Conservation (phyloP, 2,888 invertebrate genomes). For the Dascillus cervinus region DNA sequence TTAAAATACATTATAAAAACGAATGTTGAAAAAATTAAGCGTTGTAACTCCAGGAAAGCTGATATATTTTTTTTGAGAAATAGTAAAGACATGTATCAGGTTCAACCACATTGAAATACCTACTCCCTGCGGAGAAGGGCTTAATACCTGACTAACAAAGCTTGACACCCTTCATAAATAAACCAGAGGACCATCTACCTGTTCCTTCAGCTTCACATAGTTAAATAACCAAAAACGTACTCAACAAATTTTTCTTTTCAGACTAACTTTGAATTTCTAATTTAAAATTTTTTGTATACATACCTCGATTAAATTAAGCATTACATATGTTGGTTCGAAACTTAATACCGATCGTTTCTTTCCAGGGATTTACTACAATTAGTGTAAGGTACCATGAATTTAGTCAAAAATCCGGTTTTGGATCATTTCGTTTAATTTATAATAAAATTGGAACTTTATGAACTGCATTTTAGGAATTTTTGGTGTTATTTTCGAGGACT, state of each 20-base stretch:
- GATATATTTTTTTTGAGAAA: too few relatives aligned
- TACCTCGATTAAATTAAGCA: too few relatives aligned
- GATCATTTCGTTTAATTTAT: slow-evolving; percentile 15
- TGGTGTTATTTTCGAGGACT: too few relatives aligned
- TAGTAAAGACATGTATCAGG: slow-evolving; percentile 12
- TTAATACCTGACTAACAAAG: slow-evolving; percentile 17
- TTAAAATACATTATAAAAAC: too few relatives aligned
- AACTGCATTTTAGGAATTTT: too few relatives aligned
- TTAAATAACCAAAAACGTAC: slow-evolving; percentile 5
- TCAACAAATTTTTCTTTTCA: too few relatives aligned
- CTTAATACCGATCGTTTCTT: slow-evolving; percentile 23
- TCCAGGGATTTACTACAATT: slow-evolving; percentile 17
- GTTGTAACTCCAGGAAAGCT: too few relatives aligned
- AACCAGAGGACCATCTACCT: slow-evolving; percentile 10
- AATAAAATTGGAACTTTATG: slow-evolving; percentile 13
- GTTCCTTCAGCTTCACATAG: neutral
- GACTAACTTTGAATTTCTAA: too few relatives aligned
- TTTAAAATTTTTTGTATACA: too few relatives aligned
- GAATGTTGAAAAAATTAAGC: too few relatives aligned
- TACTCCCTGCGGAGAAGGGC: slow-evolving; percentile 17
- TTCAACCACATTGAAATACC: slow-evolving; percentile 11
- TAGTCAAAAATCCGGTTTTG: slow-evolving; percentile 24
- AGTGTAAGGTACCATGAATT: slow-evolving; percentile 23
- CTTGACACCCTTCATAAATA: slow-evolving; percentile 19
- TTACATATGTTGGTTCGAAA: slow-evolving; percentile 22